Conservation (phyloP, 2,797 vertebrate species). For the Aulostomus chinensis region DNA sequence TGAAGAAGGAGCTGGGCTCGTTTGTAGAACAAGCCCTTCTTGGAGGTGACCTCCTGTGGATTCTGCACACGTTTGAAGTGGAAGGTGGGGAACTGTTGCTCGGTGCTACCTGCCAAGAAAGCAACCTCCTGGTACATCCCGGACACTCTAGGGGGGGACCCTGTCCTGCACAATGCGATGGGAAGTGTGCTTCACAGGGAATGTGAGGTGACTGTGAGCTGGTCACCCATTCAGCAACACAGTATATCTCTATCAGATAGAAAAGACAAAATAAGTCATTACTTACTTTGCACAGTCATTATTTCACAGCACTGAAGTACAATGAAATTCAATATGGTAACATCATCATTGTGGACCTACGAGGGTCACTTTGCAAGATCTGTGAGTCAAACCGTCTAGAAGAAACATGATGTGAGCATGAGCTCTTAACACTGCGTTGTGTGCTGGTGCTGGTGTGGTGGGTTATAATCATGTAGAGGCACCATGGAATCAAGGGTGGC, state of each 20-base stretch:
- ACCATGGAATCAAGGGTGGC: no score
- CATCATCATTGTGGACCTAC: no score
- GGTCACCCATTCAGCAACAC: constrained; percentile 64
- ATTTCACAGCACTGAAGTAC: not conserved
- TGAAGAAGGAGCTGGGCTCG: constrained; percentile 82
- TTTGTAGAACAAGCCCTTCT: constrained; percentile 90
- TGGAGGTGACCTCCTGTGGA: constrained; percentile 80
- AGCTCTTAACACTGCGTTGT: no score
- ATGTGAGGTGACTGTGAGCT: constrained; percentile 14
- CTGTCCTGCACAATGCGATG: constrained; percentile 31
- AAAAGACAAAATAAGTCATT: constrained; percentile 8
- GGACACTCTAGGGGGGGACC: constrained; percentile 37
- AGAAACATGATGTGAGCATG: no score
- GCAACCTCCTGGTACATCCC: constrained; percentile 89
- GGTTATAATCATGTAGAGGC: no score
- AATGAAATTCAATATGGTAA: no score
- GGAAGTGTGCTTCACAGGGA: constrained; percentile 41
- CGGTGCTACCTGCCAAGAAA: constrained; percentile 84
- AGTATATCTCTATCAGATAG: constrained; percentile 52
- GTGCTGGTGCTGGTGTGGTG: no score
- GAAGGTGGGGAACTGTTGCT: constrained; percentile 79
- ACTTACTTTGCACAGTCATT: not conserved
- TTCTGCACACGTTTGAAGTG: constrained; percentile 85
- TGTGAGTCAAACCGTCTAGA: no score
- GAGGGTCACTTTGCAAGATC: no score